These are phyloP conservation scores for Nyctibius bracteatus DNA, from an alignment of 2,113 vertebrate species.

Conservation along the genomic window DNA sequence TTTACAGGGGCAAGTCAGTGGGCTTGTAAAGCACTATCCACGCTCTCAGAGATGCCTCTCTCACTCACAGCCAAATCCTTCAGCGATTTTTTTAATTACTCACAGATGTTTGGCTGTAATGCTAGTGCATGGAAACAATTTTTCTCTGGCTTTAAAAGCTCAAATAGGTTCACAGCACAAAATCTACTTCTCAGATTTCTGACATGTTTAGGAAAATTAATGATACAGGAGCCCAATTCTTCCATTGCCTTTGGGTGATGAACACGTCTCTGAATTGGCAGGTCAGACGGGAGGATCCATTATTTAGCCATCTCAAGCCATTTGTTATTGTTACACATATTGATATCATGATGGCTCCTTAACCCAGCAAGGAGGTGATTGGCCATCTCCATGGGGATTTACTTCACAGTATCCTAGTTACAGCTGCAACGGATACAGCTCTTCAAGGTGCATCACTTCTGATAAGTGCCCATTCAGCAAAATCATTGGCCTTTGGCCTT, in stretches of 20 bases:
- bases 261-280: slow-evolving; percentile 16
- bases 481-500: not conserved
- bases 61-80: slow-evolving; percentile 48
- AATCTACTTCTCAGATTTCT: slow-evolving; percentile 61
- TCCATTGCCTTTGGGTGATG: slow-evolving; percentile 46
- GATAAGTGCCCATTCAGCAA: not conserved
- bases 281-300: slow-evolving; percentile 46
- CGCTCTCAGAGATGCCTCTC: not conserved
- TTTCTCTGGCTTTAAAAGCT: slow-evolving; percentile 71
- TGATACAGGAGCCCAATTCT: slow-evolving; percentile 40
- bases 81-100: slow-evolving; percentile 58
- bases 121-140: slow-evolving; percentile 63
- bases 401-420: slow-evolving; percentile 52
- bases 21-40: slow-evolving; percentile 5
- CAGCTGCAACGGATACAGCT: not conserved
- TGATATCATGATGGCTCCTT: slow-evolving; percentile 57
- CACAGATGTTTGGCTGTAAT: slow-evolving; percentile 67
- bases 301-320: slow-evolving; percentile 68
- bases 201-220: slow-evolving; percentile 63
- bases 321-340: slow-evolving; percentile 67
- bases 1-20: slow-evolving; percentile 2
- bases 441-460: not conserved
- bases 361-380: slow-evolving; percentile 45
- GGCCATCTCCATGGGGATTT: slow-evolving; percentile 71
- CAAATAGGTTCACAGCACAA: slow-evolving; percentile 54